Percentiles rank a stretch among this genome's conserved stretches.
Conservation (phyloP, 1,140 invertebrate genomes). For the Lysiphlebus fabarum region DNA sequence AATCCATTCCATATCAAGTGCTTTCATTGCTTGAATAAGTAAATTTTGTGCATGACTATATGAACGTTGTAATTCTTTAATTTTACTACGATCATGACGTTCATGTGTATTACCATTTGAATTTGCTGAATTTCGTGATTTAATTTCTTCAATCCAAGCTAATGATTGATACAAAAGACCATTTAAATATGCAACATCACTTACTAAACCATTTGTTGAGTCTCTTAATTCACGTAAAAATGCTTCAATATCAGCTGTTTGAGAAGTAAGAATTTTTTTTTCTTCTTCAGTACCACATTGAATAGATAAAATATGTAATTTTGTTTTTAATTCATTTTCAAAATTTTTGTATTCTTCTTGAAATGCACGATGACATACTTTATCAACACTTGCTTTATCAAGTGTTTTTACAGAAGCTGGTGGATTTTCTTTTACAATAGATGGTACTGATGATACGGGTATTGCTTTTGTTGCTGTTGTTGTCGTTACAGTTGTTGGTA, state of each 20-base stretch:
- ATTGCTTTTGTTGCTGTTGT: too few relatives aligned
- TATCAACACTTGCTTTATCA: constrained; percentile 31
- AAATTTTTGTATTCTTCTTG: constrained; percentile 52
- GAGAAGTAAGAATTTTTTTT: constrained; percentile 46
- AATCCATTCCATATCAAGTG: constrained; percentile 48
- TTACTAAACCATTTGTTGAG: constrained; percentile 46
- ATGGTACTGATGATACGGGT: neutral
- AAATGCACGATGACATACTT: constrained; percentile 40
- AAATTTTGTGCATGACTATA: constrained; percentile 52
- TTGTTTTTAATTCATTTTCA: constrained; percentile 52
- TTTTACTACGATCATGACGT: constrained; percentile 41
- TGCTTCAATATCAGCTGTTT: constrained; percentile 44
- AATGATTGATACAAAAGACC: constrained; percentile 50
- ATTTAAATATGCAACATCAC: constrained; percentile 49
- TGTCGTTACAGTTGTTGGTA: too few relatives aligned
- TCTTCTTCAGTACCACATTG: constrained; percentile 54
- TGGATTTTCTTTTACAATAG: neutral
- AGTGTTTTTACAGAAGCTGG: neutral
- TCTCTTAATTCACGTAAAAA: constrained; percentile 54
- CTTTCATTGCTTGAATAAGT: constrained; percentile 46
- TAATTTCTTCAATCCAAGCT: constrained; percentile 54
- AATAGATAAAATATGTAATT: constrained; percentile 33
- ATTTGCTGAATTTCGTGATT: constrained; percentile 43
- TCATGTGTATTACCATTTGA: constrained; percentile 28
- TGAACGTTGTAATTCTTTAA: constrained; percentile 44